Evolutionary conservation across 1,140 invertebrate species (phyloP), one percentile per base, ranked within the genome.

Genomic region (Brachionus koreanus): DNA sequence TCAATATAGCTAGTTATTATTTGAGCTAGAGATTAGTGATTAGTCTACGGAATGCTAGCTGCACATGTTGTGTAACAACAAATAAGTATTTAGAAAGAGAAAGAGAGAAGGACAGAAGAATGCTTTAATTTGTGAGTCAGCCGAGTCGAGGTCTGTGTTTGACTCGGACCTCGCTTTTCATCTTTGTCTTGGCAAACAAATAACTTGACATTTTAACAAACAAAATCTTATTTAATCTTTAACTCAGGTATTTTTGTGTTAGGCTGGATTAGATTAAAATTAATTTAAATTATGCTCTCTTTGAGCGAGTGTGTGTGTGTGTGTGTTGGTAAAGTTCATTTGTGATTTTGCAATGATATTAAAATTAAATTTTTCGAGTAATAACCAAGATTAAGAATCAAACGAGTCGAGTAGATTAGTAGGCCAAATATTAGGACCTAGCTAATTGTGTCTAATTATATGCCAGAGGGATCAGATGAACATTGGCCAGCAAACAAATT

Each of bases 141-240:
- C 49, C 49, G 49, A 23, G 63, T 13, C 49, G 49, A 19, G 23
- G 49, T 57, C 49, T 57, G 12, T 65, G 63, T 65, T 65, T 65
- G 33, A 65, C 63, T 65, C 33, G 33, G n/a, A 65, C 3, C 5
- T 65, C 25, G n/a, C 13, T 10, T 65, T 29, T 33, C 12, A 33
- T 65, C 33, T 57, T 57, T 19, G n/a, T 7, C 63, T 10, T n/a
- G 29, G 25, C 33, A 65, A 65, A 65, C 33, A 65, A 33, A 65
- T 9, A 33, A 29, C 43, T 33, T 65, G 63, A 65, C 63, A 65
- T 65, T 65, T 46, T 65, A 57, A 57, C 49, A 57, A 57, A 57
- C 63, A 37, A 65, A 65, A 65, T 65, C 63, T 65, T 65, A 65
- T 65, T 65, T 65, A 65, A 65, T 65, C 63, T 65, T 65, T 65